These are phyloP conservation scores for Potamilus streckersoni DNA, from an alignment of 1,140 invertebrate genomes.

Conservation along the genomic window DNA sequence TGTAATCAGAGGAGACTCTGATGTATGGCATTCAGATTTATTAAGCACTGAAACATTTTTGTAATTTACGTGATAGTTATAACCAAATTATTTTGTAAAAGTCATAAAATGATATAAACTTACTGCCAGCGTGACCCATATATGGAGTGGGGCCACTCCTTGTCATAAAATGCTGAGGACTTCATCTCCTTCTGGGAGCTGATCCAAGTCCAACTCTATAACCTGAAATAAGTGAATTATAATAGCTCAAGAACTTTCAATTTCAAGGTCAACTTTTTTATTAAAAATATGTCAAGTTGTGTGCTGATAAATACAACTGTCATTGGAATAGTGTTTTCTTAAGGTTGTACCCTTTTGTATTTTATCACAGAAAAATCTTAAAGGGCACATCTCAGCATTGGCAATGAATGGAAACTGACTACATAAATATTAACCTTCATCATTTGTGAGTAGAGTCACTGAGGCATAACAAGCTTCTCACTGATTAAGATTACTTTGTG, in stretches of 20 bases:
- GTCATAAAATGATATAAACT: constrained; percentile 67
- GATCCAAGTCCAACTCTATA: constrained; percentile 92
- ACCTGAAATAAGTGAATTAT: constrained; percentile 72
- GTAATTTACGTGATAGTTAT: background rate
- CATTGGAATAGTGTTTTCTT: no score
- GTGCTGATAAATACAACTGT: no score
- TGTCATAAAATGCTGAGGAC: constrained; percentile 92
- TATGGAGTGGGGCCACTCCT: constrained; percentile 90
- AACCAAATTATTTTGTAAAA: background rate
- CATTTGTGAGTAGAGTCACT: no score
- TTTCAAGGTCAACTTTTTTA: background rate
- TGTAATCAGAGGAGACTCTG: no score
- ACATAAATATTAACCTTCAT: no score
- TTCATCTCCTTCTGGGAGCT: constrained; percentile 95
- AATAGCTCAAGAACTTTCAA: background rate
- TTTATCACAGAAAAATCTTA: background rate
- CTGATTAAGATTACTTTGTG: no score
- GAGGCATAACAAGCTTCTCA: no score
- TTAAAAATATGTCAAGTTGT: no score
- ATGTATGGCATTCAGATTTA: no score
- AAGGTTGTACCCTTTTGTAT: background rate
- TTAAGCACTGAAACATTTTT: background rate
- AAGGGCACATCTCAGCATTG: background rate
- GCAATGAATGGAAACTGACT: background rate
- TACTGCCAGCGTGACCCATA: constrained; percentile 97